phyloP scores from a whole-genome alignment of 2,797 vertebrate genomes.

The Lepus townsendii region DNA sequence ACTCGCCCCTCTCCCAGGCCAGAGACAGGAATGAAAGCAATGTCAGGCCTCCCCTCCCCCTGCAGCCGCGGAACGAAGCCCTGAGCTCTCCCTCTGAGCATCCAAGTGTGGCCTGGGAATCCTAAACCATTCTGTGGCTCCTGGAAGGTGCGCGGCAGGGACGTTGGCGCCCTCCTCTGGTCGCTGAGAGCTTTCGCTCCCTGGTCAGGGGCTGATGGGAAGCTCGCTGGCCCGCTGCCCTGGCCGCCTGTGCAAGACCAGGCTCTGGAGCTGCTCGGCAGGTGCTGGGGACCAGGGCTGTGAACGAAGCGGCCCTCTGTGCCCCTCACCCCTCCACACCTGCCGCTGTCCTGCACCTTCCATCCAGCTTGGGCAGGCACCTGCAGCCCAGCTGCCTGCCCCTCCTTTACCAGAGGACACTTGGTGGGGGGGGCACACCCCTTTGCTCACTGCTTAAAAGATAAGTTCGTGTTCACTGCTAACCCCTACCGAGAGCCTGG shows the following conservation, averaged over 20 bases:
- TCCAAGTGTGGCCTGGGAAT: not conserved
- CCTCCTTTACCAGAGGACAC: not conserved
- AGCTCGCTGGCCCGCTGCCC: not conserved
- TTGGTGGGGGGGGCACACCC: not conserved
- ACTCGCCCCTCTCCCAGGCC: not conserved
- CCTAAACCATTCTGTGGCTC: not conserved
- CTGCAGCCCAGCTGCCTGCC: not conserved
- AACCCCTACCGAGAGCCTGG: not conserved
- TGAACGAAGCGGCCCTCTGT: not conserved
- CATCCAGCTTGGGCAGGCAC: not conserved
- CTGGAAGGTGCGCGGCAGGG: not conserved
- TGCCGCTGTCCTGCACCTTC: not conserved
- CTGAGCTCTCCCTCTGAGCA: not conserved
- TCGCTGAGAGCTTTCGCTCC: not conserved
- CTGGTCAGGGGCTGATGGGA: not conserved
- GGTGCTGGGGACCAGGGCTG: not conserved
- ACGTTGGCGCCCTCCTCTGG: conserved; percentile 75
- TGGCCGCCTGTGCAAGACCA: no score
- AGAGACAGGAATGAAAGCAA: not conserved
- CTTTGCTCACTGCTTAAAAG: not conserved
- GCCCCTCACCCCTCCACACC: not conserved
- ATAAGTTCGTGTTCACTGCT: not conserved
- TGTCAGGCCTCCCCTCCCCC: not conserved
- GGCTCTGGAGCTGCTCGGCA: not conserved
- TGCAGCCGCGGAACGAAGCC: not conserved